Evolutionary conservation across 2,888 invertebrate species (phyloP).

Genomic region (Acrocyrtus sp.): DNA sequence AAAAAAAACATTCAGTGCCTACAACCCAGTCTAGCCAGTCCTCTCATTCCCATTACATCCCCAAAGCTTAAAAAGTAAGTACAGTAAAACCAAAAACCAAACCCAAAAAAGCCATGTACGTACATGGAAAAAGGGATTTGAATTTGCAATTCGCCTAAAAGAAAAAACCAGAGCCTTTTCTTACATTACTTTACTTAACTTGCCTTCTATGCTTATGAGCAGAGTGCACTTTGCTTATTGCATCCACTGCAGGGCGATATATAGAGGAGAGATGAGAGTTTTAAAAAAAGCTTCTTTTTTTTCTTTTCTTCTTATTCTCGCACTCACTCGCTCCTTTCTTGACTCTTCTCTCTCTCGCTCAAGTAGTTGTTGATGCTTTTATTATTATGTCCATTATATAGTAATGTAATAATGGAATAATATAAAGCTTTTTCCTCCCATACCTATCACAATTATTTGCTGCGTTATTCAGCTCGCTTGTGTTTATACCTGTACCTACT

Average conservation of each 20-base stretch:
- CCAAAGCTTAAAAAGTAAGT: too few relatives aligned
- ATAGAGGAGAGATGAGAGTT: not conserved
- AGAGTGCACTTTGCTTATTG: too few relatives aligned
- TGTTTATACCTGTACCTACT: too few relatives aligned
- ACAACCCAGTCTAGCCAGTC: not conserved
- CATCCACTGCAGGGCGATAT: too few relatives aligned
- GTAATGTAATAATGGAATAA: conserved; percentile 20
- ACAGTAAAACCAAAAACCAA: not conserved
- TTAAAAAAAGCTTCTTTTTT: conserved; percentile 17
- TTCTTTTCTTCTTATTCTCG: not conserved
- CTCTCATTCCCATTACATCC: not conserved
- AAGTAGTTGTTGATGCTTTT: conserved; percentile 38
- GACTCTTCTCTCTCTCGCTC: too few relatives aligned
- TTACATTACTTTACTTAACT: too few relatives aligned
- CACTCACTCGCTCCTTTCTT: conserved; percentile 11
- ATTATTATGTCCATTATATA: conserved; percentile 27
- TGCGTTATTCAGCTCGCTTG: too few relatives aligned
- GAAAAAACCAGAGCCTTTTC: too few relatives aligned
- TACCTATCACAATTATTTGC: too few relatives aligned
- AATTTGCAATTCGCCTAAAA: too few relatives aligned
- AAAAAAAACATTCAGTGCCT: not conserved
- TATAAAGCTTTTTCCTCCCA: not conserved
- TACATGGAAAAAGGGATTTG: not conserved
- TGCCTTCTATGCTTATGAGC: too few relatives aligned
- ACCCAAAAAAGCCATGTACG: not conserved